Base-by-base conservation (phyloP, 2,888 invertebrate species). In the Parnassius orleans region DNA sequence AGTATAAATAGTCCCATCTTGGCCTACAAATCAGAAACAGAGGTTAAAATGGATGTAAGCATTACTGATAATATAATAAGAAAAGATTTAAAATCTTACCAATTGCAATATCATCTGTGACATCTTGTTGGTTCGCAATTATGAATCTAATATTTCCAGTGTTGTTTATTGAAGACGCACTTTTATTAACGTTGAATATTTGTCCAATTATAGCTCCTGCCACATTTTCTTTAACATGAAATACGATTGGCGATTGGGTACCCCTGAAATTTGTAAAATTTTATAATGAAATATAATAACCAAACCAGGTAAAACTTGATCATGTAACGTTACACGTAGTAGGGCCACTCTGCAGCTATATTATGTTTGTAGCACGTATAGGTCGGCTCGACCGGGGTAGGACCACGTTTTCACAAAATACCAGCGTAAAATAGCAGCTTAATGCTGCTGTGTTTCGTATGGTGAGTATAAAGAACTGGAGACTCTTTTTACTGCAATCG, bases 71-170 rank as follows among this genome's bases (percentile, higher is more conserved):
- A 48, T 10, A 48, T 9, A 10, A 48, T 7, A 33, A 7, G 33
- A 48, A 47, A 47, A 47, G 0, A 3, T 47, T n/a, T 48, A 14
- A 14, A 14, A 47, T 51, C 56, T 81, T 92, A 78, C 95, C 95
- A 46, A 97, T 95, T 43, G 95, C 94, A 68, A 97, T 96, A 74
- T 94, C 94, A 73, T 96, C 96, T 15, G 94, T 93, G 3, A 96
- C 94, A 78, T 97, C 97, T 73, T 95, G 95, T 74, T 96, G 96
- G 84, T 96, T 96, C 47, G 96, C 96, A 66, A 97, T 95, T 24
- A 96, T 93, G 71, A 96, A 97, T 67, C 94, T 93, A 51, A 95
- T 87, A 68, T 93, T 93, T 57, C 89, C 87, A 47, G 83, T 84
- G 50, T 72, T 80, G 61, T 87, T 90, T 0, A 69, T 65, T 3